A percentile compares a stretch with the other conserved stretches of the same genome.
Evolutionary conservation across 2,113 vertebrate species (phyloP).

Genomic region (Megatriorchis doriae): DNA sequence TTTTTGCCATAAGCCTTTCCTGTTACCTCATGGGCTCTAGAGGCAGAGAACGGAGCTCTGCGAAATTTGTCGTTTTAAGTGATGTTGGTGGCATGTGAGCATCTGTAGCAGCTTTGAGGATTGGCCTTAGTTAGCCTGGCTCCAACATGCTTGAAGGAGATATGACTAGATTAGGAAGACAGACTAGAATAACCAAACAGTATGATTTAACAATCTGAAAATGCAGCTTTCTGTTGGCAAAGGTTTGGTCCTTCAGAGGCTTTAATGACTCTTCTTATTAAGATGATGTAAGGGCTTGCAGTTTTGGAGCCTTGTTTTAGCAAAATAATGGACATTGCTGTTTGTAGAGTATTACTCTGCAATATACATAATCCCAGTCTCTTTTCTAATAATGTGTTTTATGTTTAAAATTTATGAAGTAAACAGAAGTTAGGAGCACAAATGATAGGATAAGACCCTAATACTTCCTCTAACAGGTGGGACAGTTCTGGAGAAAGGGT

Average conservation of each 20-base stretch:
- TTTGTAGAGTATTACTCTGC: neutral
- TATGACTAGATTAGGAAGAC: neutral
- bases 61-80: neutral
- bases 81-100: neutral
- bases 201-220: neutral
- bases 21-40: neutral
- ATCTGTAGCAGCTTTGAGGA: neutral
- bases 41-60: neutral
- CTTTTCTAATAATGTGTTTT: neutral
- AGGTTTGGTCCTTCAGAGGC: neutral
- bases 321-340: neutral
- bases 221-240: neutral
- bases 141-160: neutral
- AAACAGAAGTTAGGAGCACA: neutral
- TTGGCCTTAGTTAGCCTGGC: neutral
- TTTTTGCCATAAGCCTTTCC: neutral
- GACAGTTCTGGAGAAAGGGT: neutral
- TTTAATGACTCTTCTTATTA: neutral
- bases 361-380: neutral
- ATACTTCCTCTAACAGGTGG: neutral
- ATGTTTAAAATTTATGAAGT: neutral
- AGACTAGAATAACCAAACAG: neutral
- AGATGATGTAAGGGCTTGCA: neutral
- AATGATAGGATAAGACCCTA: neutral
- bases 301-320: neutral